Evolutionary conservation across 1,140 invertebrate species (phyloP), one percentile per base, ranked within the genome.

Genomic region (Rhopalosiphum maidis): DNA sequence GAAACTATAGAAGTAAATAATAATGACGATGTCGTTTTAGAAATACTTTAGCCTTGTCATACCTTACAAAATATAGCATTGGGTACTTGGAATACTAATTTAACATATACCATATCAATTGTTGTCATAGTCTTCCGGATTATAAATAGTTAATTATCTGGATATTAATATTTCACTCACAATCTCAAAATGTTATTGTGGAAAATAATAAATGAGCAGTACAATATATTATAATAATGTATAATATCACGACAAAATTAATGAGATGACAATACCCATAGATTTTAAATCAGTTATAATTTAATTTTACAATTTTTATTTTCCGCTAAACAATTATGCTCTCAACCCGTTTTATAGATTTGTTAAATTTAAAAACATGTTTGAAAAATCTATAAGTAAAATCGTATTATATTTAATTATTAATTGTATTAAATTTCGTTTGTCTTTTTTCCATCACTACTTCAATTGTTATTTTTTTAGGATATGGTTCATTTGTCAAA

Each of bases 31-130:
- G 48, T 89, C 1, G 5, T 89, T 89, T 55, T 89, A 41, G n/a
- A 55, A 55, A 89, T 89, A 37, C 21, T 89, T 89, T 55, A 89
- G 22, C 88, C 88, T 89, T 89, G 88, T 89, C 88, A 89, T 89
- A 55, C 88, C 88, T 51, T 46, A 86, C 82, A 43, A 88, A 88
- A 54, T 18, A 37, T 25, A 55, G 51, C 23, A 37, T 55, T 89
- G 41, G 51, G 23, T 23, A 89, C 51, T 37, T 54, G 11, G 48
- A 89, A 89, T 89, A 89, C 51, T 89, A 89, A 89, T 89, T 37
- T 89, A 54, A 89, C n/a, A 18, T 88, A 88, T 18, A 55, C 25
- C 87, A 41, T 41, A 51, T 41, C 23, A 18, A 89, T 89, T 55
- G 51, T 41, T 55, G 35, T 54, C 51, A 5, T 21, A 89, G 35